A percentile compares a stretch with the other conserved stretches of the same genome.
phyloP scores from a whole-genome alignment of 2,888 invertebrate genomes.

The Alcis repandata region DNA sequence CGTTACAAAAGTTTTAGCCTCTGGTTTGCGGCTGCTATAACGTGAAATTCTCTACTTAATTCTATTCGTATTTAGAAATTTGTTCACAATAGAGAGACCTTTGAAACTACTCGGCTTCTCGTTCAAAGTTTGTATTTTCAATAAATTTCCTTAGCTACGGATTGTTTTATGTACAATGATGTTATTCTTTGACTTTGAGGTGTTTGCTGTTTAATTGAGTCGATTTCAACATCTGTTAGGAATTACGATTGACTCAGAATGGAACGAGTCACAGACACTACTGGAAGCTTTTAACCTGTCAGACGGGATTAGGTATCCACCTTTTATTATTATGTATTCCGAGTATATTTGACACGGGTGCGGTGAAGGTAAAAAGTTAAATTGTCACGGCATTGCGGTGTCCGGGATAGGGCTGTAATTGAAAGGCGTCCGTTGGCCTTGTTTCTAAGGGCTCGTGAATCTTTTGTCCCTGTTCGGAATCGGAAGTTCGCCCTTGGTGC shows the following conservation, averaged over 20 bases:
- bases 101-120: constrained; percentile 46
- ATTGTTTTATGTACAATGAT: constrained; percentile 7
- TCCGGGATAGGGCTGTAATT: constrained; percentile 49
- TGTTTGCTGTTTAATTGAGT: constrained; percentile 10
- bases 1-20: constrained; percentile 54
- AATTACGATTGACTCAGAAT: not conserved
- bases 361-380: constrained; percentile 44
- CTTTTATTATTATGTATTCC: constrained; percentile 35
- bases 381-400: constrained; percentile 46
- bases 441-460: constrained; percentile 55
- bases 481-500: constrained; percentile 51
- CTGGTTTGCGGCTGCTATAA: constrained; percentile 47
- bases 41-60: constrained; percentile 53
- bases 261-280: not conserved
- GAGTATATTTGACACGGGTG: constrained; percentile 39
- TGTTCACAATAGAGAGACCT: constrained; percentile 50
- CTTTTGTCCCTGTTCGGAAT: constrained; percentile 59
- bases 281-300: not conserved
- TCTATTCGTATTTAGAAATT: constrained; percentile 54
- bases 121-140: constrained; percentile 36
- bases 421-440: constrained; percentile 53
- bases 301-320: not conserved
- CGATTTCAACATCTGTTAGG: not conserved
- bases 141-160: constrained; percentile 8
- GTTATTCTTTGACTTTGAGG: constrained; percentile 5